phyloP scores from a whole-genome alignment of 2,888 invertebrate species.

The Athalia cordata region DNA sequence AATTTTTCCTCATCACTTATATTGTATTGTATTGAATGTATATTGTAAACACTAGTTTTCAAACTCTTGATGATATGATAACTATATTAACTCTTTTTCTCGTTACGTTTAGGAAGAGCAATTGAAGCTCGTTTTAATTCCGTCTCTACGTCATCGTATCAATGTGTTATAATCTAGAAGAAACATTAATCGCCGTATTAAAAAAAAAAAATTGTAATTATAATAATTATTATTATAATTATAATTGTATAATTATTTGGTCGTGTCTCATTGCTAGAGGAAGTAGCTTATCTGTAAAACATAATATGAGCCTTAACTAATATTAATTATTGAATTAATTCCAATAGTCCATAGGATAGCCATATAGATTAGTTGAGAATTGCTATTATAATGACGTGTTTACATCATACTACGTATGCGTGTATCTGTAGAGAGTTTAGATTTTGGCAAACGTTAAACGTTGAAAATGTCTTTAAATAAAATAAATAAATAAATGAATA shows the following conservation, averaged over 20 bases:
- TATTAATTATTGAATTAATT: constrained; percentile 10
- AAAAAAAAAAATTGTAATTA: not conserved
- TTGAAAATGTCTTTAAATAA: constrained; percentile 33
- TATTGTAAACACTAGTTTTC: constrained; percentile 18
- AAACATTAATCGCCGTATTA: not conserved
- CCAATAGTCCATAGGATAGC: constrained; percentile 2
- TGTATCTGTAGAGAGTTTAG: constrained; percentile 29
- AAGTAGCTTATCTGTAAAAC: constrained; percentile 36
- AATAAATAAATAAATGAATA: constrained; percentile 23
- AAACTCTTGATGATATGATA: constrained; percentile 21
- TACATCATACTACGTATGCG: constrained; percentile 25
- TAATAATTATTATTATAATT: constrained; percentile 41
- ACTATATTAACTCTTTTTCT: constrained; percentile 2
- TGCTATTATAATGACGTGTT: not conserved
- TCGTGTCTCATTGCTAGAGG: constrained; percentile 41
- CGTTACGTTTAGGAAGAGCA: constrained; percentile 21
- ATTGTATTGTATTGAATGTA: constrained; percentile 9
- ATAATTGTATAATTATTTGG: constrained; percentile 3
- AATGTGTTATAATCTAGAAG: constrained; percentile 31
- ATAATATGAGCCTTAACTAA: constrained; percentile 43
- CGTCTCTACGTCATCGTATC: constrained; percentile 29
- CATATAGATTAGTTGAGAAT: constrained; percentile 15
- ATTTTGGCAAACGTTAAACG: constrained; percentile 40
- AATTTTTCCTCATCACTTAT: not conserved
- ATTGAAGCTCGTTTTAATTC: not conserved